Evolutionary conservation across 2,797 vertebrate species (phyloP).

Genomic region (Thunnus albacares): DNA sequence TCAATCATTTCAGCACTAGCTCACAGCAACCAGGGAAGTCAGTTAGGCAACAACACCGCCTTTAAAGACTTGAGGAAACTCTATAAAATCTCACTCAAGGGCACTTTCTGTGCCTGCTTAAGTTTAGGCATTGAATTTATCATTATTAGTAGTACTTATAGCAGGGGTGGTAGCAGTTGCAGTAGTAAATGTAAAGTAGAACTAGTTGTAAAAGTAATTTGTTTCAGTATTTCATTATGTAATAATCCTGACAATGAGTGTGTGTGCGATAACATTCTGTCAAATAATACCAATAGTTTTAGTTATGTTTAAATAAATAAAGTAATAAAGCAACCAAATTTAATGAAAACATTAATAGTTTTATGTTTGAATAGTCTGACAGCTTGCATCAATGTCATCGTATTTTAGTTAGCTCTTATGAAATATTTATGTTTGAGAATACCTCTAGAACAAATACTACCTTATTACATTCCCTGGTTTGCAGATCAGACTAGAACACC

Average conservation of each 20-base stretch:
- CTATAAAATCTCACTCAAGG: not conserved
- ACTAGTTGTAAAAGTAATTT: not conserved
- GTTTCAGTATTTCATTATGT: not conserved
- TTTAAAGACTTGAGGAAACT: constrained; percentile 40
- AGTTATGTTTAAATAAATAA: not conserved
- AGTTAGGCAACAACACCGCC: constrained; percentile 6
- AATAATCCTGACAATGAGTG: too few relatives aligned
- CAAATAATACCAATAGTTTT: not conserved
- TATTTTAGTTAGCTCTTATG: not conserved
- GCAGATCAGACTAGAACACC: constrained; percentile 31
- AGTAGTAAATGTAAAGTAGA: not conserved
- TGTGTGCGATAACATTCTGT: not conserved
- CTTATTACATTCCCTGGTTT: constrained; percentile 9
- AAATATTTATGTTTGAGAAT: not conserved
- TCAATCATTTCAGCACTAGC: constrained; percentile 67
- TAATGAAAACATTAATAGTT: not conserved
- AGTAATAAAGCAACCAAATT: not conserved
- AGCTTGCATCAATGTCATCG: not conserved
- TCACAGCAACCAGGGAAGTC: constrained; percentile 31
- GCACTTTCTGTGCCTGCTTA: not conserved
- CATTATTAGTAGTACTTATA: not conserved
- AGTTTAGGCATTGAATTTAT: not conserved
- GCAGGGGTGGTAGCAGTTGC: not conserved
- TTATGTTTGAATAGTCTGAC: constrained; percentile 9
- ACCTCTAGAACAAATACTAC: constrained; percentile 21